phyloP scores from a whole-genome alignment of 2,113 vertebrate species.

The Aix galericulata region DNA sequence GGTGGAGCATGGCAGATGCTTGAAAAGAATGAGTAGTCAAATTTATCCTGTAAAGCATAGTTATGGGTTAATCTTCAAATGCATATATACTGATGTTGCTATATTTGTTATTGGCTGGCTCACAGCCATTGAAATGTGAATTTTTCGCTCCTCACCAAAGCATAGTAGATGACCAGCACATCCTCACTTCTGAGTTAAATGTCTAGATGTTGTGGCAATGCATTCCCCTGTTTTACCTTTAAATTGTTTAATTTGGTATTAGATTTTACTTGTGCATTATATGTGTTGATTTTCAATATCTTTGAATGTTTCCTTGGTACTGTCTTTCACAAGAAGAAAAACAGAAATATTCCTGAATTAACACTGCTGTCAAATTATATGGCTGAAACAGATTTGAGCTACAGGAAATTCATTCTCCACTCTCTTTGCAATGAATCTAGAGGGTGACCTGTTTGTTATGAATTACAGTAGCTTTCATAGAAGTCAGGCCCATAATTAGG shows the following conservation, averaged over 20 bases:
- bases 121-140: not conserved
- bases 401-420: not conserved
- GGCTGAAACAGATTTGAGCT: not conserved
- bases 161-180: not conserved
- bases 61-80: not conserved
- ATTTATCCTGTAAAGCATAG: not conserved
- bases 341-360: not conserved
- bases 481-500: not conserved
- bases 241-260: not conserved
- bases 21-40: not conserved
- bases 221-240: not conserved
- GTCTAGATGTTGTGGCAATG: not conserved
- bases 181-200: not conserved
- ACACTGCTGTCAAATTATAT: not conserved
- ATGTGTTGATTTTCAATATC: not conserved
- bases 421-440: not conserved
- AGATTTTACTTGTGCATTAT: not conserved
- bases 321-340: not conserved
- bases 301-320: not conserved
- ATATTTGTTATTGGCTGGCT: not conserved
- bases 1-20: not conserved
- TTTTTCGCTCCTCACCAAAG: not conserved
- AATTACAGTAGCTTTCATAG: slow-evolving; percentile 9
- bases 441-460: slow-evolving; percentile 5
- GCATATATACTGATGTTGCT: not conserved